Evolutionary conservation across 37 sponge, comb jelly and placozoan species (phyloP), one percentile per base, ranked within the genome.

Genomic region (Cladorhizidae sp.): DNA sequence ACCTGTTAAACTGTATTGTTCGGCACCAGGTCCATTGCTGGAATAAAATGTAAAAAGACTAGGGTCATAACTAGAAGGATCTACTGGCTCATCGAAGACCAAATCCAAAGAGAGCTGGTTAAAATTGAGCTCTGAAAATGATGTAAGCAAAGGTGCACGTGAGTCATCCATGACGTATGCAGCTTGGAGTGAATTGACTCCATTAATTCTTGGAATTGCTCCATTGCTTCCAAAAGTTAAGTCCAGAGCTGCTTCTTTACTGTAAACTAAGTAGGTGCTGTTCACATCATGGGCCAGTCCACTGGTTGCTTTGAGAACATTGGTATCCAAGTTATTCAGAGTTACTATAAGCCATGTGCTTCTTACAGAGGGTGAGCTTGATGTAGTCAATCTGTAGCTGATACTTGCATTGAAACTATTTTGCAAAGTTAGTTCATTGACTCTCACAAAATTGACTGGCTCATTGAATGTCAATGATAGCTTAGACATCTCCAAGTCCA

Each of bases 11-110:
- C 77, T 90, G 80, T 86, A 80, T 5, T 70, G 79, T 35, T 32
- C 76, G 42, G 77, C 79, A n/a, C 64, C 78, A 20, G 33, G 52
- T 58, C 6, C 56, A 28, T 43, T 49, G 18, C 79, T 21, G 38
- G 97, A 92, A 54, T 87, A 72, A 25, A 92, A 22, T 25, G 81
- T 64, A 28, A 87, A 65, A 1, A 87, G 81, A 32, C 57, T 36
- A 14, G 89, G 77, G 65, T 40, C 65, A 43, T 75, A 94, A 37
- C 78, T 81, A 22, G n/a, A 36, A 39, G 91, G 88, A 80, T 94
- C 86, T 40, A 93, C 90, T 49, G 97, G 97, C 62, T 96, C 97
- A 68, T 77, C 36, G 71, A 93, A 96, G 29, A 54, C 26, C 33
- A 96, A 50, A 9, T 83, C 86, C 23, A 96, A 50, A 61, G 68